Evolutionary conservation across 1,140 invertebrate species (phyloP), one percentile per base, ranked within the genome.

Genomic region (Phymastichus coffea): DNA sequence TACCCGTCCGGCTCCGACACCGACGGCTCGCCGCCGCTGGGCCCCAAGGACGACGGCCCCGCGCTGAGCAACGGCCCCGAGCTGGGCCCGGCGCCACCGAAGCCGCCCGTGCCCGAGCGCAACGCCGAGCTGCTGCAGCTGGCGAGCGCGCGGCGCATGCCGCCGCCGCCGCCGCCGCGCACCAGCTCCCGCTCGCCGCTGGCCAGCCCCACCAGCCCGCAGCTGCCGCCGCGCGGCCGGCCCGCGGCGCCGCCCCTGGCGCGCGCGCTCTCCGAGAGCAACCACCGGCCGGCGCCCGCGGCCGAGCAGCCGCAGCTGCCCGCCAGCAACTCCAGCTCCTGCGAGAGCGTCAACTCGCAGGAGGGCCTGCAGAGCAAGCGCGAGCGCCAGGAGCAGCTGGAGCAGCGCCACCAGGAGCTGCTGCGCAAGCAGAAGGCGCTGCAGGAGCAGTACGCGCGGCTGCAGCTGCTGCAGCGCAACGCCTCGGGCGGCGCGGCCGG

Each of bases 361-460:
- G 87, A 88, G 63, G 86, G 86, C 0, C 65, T 81, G 7, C 77
- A 81, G 56, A 79, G 70, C 46, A 70, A 81, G 9, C 82, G 81
- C 37, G 83, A 84, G 41, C 81, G 90, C 0, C 91, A 93, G 69
- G 86, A 91, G 55, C 83, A 87, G 25, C 80, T 94, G 3, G 92
- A 93, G 71, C 87, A 90, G 65, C 83, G 92, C 2, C 92, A 95
- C 69, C 90, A 93, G 70, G 92, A 94, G 68, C 78, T 95, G 1
- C 71, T 95, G 3, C 85, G 89, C 47, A 94, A 94, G 69, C 93
- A 95, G 68, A 89, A 88, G 57, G 87, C 90, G 3, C 77, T 95
- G 1, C 92, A 95, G 68, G 92, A 94, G 63, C 93, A 95, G 67
- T 95, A 94, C 74, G 88, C 89, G 0, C 82, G 92, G 10, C 73